Evolutionary conservation across 2,113 vertebrate genomes (phyloP).

Genomic region (Macroglossus sobrinus): DNA sequence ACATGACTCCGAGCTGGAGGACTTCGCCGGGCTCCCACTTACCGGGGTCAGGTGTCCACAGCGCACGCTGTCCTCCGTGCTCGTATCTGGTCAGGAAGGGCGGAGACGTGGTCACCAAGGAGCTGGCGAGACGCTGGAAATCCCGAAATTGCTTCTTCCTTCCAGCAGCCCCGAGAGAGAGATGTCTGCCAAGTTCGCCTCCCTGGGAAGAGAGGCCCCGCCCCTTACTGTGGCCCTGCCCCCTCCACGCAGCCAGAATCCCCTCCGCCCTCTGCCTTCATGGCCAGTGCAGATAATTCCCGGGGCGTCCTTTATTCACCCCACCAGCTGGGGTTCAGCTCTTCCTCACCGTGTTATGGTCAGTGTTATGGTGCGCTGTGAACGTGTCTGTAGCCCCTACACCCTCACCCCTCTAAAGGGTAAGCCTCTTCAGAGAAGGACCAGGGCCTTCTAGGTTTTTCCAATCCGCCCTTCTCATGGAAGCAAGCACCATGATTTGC

Average conservation of each 20-base stretch:
- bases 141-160: neutral
- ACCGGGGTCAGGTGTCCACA: neutral
- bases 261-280: neutral
- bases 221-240: neutral
- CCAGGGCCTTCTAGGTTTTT: neutral
- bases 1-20: neutral
- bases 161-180: fast-evolving
- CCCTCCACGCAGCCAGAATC: no score
- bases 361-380: neutral
- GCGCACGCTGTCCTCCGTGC: fast-evolving
- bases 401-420: neutral
- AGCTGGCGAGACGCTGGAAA: neutral
- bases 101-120: neutral
- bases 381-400: fast-evolving
- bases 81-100: neutral
- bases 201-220: neutral
- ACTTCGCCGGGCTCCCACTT: neutral
- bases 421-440: neutral
- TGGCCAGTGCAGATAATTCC: neutral
- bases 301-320: neutral
- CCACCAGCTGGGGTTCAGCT: neutral
- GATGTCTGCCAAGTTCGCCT: fast-evolving
- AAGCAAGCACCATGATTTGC: neutral
- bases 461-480: neutral
- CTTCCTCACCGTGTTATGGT: neutral